These are phyloP conservation scores for Heterohyrax brucei DNA, from an alignment of 2,797 vertebrate species.

Conservation along the genomic window DNA sequence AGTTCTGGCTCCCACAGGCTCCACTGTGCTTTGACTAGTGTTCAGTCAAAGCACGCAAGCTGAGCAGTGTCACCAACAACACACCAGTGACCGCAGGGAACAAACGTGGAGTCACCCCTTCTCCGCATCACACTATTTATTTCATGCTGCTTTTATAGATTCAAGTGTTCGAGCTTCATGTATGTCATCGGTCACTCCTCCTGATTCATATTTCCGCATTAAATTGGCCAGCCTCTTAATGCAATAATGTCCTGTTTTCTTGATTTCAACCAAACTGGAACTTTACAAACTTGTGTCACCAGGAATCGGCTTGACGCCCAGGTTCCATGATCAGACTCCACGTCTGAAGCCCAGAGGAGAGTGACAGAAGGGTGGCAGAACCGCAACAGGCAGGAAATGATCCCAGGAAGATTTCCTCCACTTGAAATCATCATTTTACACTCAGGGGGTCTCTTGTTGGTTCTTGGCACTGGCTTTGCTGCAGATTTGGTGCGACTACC, in stretches of 20 bases:
- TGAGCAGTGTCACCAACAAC: neutral
- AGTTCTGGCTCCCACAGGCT: no score
- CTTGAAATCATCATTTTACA: constrained; percentile 63
- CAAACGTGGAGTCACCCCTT: neutral
- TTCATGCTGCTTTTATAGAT: neutral
- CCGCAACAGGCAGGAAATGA: constrained; percentile 54
- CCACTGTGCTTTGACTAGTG: no score
- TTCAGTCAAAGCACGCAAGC: neutral
- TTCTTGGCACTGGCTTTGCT: constrained; percentile 47
- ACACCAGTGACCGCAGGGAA: neutral
- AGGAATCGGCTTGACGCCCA: neutral
- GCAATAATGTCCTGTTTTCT: neutral
- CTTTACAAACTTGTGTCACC: constrained; percentile 10
- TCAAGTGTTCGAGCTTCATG: neutral
- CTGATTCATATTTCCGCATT: neutral
- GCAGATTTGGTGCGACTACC: constrained; percentile 28
- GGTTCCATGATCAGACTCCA: constrained; percentile 11
- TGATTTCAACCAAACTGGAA: constrained; percentile 3
- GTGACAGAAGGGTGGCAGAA: constrained; percentile 15
- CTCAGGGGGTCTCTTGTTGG: neutral
- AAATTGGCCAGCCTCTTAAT: neutral
- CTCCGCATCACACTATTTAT: neutral
- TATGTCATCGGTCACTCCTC: neutral
- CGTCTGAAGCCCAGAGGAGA: neutral
- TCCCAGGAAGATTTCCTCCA: constrained; percentile 37